Evolutionary conservation across 2,888 invertebrate species (phyloP).

Genomic region (Cheilosia scutellata): DNA sequence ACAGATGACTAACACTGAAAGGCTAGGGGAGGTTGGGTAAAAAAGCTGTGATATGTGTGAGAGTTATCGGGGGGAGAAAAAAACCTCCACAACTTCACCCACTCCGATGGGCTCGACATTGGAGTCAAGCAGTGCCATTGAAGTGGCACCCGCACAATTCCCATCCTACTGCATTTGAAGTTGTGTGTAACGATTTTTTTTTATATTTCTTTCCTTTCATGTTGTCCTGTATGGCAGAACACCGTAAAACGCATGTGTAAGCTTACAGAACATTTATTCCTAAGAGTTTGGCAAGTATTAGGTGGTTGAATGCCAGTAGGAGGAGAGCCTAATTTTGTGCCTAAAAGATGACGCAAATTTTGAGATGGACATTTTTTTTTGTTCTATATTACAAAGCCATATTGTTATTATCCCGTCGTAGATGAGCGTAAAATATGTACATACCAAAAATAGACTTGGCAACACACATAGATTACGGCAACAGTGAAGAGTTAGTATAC

Average conservation of each 20-base stretch:
- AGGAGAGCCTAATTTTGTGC: background rate
- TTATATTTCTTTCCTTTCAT: constrained; percentile 1
- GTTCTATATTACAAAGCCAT: background rate
- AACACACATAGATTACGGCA: constrained; percentile 39
- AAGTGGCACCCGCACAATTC: constrained; percentile 16
- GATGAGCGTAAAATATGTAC: constrained; percentile 2
- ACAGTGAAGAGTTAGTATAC: constrained; percentile 31
- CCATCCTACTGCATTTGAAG: constrained; percentile 43
- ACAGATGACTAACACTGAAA: constrained; percentile 44
- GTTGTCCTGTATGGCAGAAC: constrained; percentile 29
- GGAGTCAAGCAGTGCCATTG: constrained; percentile 26
- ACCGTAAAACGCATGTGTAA: constrained; percentile 70
- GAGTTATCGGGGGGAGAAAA: constrained; percentile 4
- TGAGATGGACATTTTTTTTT: constrained; percentile 28
- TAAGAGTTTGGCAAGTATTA: constrained; percentile 14
- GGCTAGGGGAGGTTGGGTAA: constrained; percentile 10
- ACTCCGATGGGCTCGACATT: constrained; percentile 20
- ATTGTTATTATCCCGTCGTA: constrained; percentile 10
- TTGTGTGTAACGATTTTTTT: constrained; percentile 26
- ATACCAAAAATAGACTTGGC: constrained; percentile 27
- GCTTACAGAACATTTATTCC: constrained; percentile 39
- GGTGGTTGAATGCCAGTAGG: background rate
- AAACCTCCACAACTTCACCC: background rate
- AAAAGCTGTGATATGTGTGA: constrained; percentile 40
- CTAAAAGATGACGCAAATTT: constrained; percentile 49